Evolutionary conservation across 2,113 vertebrate species (phyloP).

Genomic region (Mormyrus lacerda): DNA sequence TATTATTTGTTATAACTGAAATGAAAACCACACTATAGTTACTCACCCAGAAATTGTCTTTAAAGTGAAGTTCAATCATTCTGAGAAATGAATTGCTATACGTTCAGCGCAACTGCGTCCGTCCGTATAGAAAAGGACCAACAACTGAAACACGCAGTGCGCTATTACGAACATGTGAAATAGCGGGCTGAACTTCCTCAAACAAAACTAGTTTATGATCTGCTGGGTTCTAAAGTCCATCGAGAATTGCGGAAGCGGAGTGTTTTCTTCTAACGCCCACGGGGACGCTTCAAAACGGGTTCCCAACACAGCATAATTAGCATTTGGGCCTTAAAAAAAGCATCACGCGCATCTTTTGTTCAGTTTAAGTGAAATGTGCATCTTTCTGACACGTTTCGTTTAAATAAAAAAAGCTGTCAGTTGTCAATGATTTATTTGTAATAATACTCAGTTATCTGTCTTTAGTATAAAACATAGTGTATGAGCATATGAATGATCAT

Average conservation of each 20-base stretch:
- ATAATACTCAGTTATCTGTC: not conserved
- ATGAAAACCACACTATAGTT: not conserved
- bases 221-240: conserved; percentile 9
- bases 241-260: not conserved
- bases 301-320: not conserved
- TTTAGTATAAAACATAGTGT: not conserved
- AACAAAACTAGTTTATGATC: not conserved
- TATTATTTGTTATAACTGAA: not conserved
- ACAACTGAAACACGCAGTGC: not conserved
- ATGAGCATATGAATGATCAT: not conserved
- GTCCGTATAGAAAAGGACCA: not conserved
- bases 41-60: conserved; percentile 83
- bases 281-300: not conserved
- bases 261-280: not conserved
- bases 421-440: not conserved
- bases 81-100: not conserved
- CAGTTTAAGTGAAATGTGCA: not conserved
- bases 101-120: not conserved
- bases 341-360: not conserved
- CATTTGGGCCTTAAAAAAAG: not conserved
- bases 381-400: not conserved
- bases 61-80: conserved; percentile 76
- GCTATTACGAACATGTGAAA: not conserved
- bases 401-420: not conserved
- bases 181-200: conserved; percentile 12